A percentile compares a stretch with the other conserved stretches of the same genome.
Evolutionary conservation across 2,888 invertebrate species (phyloP).

Genomic region (Pilophorus perplexus): DNA sequence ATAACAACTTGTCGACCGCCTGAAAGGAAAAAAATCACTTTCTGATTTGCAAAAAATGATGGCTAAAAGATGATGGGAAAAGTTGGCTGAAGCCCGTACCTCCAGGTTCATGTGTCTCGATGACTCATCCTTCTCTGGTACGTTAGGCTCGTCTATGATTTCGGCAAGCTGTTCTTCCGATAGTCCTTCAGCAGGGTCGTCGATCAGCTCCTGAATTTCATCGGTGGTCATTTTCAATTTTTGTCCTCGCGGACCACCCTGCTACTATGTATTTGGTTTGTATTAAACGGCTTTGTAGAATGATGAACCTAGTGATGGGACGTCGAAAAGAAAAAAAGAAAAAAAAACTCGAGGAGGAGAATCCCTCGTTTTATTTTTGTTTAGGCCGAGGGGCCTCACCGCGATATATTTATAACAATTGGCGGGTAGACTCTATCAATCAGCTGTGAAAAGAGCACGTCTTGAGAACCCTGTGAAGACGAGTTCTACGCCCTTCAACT

Average conservation of each 20-base stretch:
- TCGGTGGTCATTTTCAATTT: not conserved
- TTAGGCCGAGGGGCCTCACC: constrained; percentile 39
- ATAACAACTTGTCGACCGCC: not conserved
- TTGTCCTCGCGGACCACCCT: no score
- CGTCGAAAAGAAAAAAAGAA: no score
- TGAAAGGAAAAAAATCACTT: not conserved
- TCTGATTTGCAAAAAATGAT: not conserved
- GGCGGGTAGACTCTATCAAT: constrained; percentile 41
- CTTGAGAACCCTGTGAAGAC: not conserved
- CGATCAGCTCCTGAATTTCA: not conserved
- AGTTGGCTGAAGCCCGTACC: not conserved
- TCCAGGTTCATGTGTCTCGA: not conserved
- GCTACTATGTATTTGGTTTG: no score
- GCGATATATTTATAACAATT: constrained; percentile 45
- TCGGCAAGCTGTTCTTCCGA: not conserved
- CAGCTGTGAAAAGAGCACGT: constrained; percentile 26
- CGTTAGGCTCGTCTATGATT: not conserved
- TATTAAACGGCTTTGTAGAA: no score
- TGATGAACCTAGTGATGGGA: no score
- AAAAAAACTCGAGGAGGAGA: no score
- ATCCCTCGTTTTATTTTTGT: constrained; percentile 40
- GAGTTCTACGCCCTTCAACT: no score
- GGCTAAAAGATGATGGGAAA: not conserved
- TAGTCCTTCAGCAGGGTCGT: not conserved
- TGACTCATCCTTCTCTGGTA: no score